A percentile compares a stretch with the other conserved stretches of the same genome.
Conservation (phyloP, 2,888 invertebrate species). For the Folsomia manolachei region DNA sequence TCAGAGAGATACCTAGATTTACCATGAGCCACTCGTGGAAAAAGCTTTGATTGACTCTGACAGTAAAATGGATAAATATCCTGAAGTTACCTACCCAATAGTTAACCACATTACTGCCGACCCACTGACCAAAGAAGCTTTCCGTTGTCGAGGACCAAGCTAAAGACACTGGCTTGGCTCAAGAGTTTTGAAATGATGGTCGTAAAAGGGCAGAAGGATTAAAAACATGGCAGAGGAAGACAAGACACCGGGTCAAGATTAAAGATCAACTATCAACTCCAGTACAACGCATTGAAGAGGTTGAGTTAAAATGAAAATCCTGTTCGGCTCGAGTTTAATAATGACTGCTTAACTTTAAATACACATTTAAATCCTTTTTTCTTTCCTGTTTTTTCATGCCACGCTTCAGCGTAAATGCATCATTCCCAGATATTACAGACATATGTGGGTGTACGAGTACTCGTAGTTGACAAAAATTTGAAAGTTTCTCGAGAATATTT, state of each 20-base stretch:
- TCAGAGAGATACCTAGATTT: not conserved
- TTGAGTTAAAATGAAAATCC: not conserved
- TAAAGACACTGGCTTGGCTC: not conserved
- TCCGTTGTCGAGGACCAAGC: too few relatives aligned
- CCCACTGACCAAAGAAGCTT: too few relatives aligned
- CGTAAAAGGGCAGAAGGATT: not conserved
- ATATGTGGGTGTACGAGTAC: too few relatives aligned
- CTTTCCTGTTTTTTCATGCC: not conserved
- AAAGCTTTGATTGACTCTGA: conserved; percentile 6
- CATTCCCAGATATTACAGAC: too few relatives aligned
- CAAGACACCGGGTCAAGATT: too few relatives aligned
- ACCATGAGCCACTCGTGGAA: too few relatives aligned
- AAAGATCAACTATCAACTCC: not conserved
- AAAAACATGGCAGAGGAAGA: not conserved
- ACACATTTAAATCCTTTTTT: not conserved
- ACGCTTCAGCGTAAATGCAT: too few relatives aligned
- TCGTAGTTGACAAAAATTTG: too few relatives aligned
- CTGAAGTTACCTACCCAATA: too few relatives aligned
- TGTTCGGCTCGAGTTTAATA: not conserved
- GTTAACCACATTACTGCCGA: too few relatives aligned
- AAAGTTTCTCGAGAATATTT: too few relatives aligned
- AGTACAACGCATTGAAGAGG: not conserved
- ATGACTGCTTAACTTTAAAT: not conserved
- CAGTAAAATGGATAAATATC: not conserved
- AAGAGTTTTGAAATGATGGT: not conserved